Evolutionary conservation across 2,888 invertebrate genomes (phyloP).

Genomic region (Drosophila kuntzei): DNA sequence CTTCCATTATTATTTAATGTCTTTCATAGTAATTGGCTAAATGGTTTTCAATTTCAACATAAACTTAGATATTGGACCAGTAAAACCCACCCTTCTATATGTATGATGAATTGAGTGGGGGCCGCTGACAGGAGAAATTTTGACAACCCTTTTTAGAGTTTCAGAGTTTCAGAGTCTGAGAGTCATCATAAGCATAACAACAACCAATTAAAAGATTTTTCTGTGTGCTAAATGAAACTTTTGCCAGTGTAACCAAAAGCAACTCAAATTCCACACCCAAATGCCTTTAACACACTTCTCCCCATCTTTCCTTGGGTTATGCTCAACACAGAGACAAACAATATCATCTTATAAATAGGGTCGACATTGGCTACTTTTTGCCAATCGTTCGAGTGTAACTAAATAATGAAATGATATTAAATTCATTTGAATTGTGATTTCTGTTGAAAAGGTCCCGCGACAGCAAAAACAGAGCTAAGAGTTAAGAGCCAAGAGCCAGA

Average conservation of each 20-base stretch:
- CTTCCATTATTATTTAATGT: constrained; percentile 23
- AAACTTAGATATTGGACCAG: constrained; percentile 6
- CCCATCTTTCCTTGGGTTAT: background rate
- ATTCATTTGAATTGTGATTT: constrained; percentile 85
- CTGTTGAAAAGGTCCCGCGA: constrained; percentile 77
- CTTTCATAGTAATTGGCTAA: constrained; percentile 61
- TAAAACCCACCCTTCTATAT: constrained; percentile 48
- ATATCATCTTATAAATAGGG: background rate
- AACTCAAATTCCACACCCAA: constrained; percentile 66
- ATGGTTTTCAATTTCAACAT: constrained; percentile 46
- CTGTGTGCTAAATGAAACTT: constrained; percentile 57
- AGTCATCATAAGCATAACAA: constrained; percentile 68
- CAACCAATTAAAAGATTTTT: constrained; percentile 78
- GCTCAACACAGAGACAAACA: constrained; percentile 6
- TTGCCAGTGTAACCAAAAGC: constrained; percentile 67
- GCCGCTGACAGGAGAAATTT: constrained; percentile 5
- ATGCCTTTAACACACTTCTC: background rate
- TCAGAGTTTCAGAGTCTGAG: constrained; percentile 45
- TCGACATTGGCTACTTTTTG: constrained; percentile 71
- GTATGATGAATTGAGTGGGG: background rate
- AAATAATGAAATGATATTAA: constrained; percentile 85
- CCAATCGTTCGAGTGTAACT: constrained; percentile 82
- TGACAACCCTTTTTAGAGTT: constrained; percentile 72
- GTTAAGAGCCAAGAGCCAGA: constrained; percentile 9
- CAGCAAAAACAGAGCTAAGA: constrained; percentile 14